These are phyloP conservation scores for Nothoprocta perdicaria DNA, from an alignment of 2,113 vertebrate genomes.

Conservation along the genomic window DNA sequence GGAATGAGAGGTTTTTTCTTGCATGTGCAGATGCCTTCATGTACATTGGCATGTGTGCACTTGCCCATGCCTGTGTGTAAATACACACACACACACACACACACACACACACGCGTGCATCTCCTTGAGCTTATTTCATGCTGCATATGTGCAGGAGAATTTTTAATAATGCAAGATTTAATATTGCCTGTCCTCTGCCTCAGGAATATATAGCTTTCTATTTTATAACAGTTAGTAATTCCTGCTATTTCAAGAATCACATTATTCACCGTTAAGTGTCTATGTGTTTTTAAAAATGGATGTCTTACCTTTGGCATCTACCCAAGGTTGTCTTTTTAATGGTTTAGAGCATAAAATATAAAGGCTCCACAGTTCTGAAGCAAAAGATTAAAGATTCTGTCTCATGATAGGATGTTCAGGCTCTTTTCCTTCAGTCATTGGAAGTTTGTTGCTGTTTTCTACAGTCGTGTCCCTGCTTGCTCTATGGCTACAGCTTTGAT, in stretches of 20 bases:
- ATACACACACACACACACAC: no score
- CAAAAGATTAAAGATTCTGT: not conserved
- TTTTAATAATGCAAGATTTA: not conserved
- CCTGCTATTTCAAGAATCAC: not conserved
- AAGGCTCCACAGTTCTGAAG: not conserved
- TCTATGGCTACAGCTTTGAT: not conserved
- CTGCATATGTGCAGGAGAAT: not conserved
- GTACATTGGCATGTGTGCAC: no score
- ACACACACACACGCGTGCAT: no score
- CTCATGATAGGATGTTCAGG: not conserved
- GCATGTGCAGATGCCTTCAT: no score
- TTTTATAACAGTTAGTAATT: not conserved
- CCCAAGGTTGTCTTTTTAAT: not conserved
- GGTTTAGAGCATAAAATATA: slow-evolving; percentile 32
- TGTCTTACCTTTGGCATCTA: slow-evolving; percentile 35
- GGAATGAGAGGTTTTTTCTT: not conserved
- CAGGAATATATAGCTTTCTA: not conserved
- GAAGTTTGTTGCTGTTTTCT: not conserved
- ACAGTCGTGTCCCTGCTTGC: not conserved
- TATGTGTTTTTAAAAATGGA: not conserved
- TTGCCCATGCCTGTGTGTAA: no score
- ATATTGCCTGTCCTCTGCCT: not conserved
- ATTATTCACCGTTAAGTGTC: not conserved
- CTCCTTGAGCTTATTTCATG: not conserved
- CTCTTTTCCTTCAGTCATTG: not conserved